Base-by-base conservation (phyloP, 2,888 invertebrate species). In the Lasioglossum figueresi region DNA sequence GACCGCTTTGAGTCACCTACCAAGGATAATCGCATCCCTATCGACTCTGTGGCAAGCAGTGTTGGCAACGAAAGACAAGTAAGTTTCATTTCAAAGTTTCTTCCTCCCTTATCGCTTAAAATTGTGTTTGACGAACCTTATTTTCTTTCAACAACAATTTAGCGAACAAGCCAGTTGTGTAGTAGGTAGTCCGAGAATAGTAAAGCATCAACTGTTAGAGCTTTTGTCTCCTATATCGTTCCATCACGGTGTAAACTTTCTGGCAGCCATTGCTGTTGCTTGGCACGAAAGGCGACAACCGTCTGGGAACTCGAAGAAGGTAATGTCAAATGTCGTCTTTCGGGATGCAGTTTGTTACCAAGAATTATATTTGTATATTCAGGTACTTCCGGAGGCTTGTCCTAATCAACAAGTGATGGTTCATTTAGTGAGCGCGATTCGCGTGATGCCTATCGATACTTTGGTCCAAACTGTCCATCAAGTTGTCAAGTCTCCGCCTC, bases 191-290 rank as follows among this genome's bases (percentile, higher is more conserved):
- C 96, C 96, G 6, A 96, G 97, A 94, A 96, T 97, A 88, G 97
- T 98, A 19, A 97, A 97, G 86, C 97, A 98, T 90, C 97, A 98
- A 91, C 95, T 98, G 74, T 95, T 98, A 90, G 98, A 98, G 93
- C 97, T 98, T 89, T 95, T 98, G 6, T 98, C 98, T 91, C 98
- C 98, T 0, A 97, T 98, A 76, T 97, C 98, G 12, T 96, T 97
- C 80, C 97, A 98, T 93, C 98, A 98, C 94, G 97, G 98, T 19
- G 96, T 97, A 27, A 97, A 97, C 93, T 97, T 98, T 91, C 95
- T 98, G 82, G 97, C 97, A 12, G 97, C 98, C 4, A 96, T 98
- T 84, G 97, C 98, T 1, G 97, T 98, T 10, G 98, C 98, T 48
- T 98, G 98, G 98, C 97, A 97, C 94, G 97, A 98, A 91, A 95